A percentile compares a stretch with the other conserved stretches of the same genome.
Conservation (phyloP, 1,140 invertebrate species). For the Saccostrea echinata region DNA sequence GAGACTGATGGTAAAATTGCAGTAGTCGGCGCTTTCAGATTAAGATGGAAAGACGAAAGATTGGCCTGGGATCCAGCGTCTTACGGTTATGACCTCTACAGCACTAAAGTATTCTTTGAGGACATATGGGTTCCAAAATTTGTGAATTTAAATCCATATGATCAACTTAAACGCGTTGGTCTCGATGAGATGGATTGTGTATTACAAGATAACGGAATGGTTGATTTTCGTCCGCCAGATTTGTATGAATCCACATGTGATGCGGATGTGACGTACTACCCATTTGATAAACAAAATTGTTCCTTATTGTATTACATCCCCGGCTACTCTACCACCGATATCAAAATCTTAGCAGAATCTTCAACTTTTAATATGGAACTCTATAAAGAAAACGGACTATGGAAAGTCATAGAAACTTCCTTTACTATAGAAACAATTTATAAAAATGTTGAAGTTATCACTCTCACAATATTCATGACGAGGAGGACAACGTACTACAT, state of each 20-base stretch:
- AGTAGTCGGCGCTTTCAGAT: neutral
- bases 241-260: constrained; percentile 86
- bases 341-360: constrained; percentile 81
- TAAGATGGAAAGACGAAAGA: constrained; percentile 25
- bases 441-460: neutral
- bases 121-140: constrained; percentile 29
- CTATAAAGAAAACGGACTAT: constrained; percentile 83
- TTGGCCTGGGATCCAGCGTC: constrained; percentile 12
- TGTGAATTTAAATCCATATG: neutral
- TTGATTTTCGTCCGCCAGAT: constrained; percentile 37
- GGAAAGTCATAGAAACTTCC: constrained; percentile 67
- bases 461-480: constrained; percentile 63
- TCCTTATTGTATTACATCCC: constrained; percentile 76
- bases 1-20: constrained; percentile 13
- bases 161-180: neutral
- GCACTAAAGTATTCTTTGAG: neutral
- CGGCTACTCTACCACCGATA: constrained; percentile 59
- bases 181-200: neutral
- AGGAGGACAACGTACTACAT: constrained; percentile 72
- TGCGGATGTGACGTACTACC: constrained; percentile 90
- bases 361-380: constrained; percentile 80
- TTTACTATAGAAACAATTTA: neutral
- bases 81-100: neutral
- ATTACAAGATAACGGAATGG: constrained; percentile 20
- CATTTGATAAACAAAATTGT: constrained; percentile 87